Evolutionary conservation across 2,113 vertebrate genomes (phyloP).

Genomic region (Thermophis baileyi): DNA sequence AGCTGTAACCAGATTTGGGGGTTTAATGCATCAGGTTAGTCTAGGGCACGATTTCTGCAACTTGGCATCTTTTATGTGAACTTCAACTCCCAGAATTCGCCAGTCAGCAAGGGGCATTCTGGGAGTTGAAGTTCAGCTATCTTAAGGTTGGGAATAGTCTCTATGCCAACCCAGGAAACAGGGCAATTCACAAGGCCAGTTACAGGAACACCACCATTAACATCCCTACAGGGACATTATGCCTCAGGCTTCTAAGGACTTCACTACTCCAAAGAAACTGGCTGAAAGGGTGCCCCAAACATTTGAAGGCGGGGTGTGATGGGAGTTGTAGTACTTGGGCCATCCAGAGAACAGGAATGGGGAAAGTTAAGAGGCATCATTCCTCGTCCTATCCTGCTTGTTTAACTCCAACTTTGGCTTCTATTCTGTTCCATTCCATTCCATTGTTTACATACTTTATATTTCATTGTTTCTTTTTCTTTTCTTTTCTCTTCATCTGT

Average conservation of each 20-base stretch:
- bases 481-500: no score
- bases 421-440: no score
- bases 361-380: not conserved
- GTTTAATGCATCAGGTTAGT: no score
- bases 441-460: no score
- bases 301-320: not conserved
- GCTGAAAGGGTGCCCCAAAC: not conserved
- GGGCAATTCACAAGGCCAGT: not conserved
- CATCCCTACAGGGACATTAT: not conserved
- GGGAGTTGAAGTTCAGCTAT: not conserved
- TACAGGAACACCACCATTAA: not conserved
- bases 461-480: no score
- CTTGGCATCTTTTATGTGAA: not conserved
- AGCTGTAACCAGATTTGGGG: not conserved
- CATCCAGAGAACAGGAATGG: not conserved
- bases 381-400: not conserved
- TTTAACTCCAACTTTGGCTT: not conserved
- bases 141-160: not conserved
- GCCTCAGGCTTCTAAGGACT: not conserved
- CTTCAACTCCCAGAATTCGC: not conserved
- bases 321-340: not conserved
- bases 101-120: not conserved
- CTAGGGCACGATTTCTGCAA: no score
- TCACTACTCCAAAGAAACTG: not conserved
- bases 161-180: not conserved